Evolutionary conservation across 2,113 vertebrate genomes (phyloP).

Genomic region (Ammodytes dubius): DNA sequence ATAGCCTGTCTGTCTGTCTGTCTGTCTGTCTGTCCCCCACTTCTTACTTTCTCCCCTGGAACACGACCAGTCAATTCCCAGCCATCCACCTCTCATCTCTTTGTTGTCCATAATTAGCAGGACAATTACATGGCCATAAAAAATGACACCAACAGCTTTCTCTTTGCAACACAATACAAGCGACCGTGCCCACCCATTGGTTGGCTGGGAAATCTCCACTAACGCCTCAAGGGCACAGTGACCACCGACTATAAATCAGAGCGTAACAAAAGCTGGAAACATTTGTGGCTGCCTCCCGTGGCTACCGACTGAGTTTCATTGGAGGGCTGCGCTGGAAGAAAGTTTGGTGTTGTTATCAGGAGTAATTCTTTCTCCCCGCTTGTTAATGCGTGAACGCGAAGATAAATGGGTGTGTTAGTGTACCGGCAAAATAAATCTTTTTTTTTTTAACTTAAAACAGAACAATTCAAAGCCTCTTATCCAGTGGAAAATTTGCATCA

Average conservation of each 20-base stretch:
- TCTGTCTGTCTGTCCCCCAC: background rate
- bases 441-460: slow-evolving; percentile 29
- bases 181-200: slow-evolving; percentile 51
- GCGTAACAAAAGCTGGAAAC: slow-evolving; percentile 80
- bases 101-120: slow-evolving; percentile 61
- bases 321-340: slow-evolving; percentile 55
- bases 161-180: slow-evolving; percentile 49
- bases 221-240: slow-evolving; percentile 68
- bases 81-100: slow-evolving; percentile 43
- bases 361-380: slow-evolving; percentile 36
- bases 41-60: slow-evolving; percentile 16
- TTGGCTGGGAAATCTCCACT: slow-evolving; percentile 58
- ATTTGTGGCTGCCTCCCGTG: slow-evolving; percentile 71
- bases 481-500: slow-evolving; percentile 9
- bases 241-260: slow-evolving; percentile 72
- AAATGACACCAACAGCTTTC: slow-evolving; percentile 44
- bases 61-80: slow-evolving; percentile 41
- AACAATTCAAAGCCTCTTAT: slow-evolving; percentile 49
- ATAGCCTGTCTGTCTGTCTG: too few relatives aligned
- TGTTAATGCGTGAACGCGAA: slow-evolving; percentile 8
- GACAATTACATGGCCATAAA: slow-evolving; percentile 63
- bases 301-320: slow-evolving; percentile 52
- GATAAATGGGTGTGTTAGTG: slow-evolving; percentile 19
- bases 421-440: slow-evolving; percentile 7
- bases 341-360: slow-evolving; percentile 48